Percentiles rank a stretch among this genome's conserved stretches.
These are phyloP conservation scores for Standfussiana lucernea DNA, from an alignment of 2,888 invertebrate species.

Conservation along the genomic window DNA sequence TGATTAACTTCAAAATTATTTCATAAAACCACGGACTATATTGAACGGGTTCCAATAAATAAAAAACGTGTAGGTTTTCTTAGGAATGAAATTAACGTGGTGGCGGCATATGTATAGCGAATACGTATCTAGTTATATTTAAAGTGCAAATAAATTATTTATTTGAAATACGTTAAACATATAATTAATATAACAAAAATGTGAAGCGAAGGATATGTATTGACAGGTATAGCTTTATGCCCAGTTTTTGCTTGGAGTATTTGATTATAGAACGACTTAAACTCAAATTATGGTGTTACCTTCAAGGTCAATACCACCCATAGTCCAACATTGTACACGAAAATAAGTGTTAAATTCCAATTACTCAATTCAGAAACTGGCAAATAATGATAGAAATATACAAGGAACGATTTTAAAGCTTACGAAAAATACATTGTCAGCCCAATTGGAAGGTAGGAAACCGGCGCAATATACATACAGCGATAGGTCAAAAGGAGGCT, in stretches of 20 bases:
- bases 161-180: slow-evolving; percentile 17
- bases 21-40: neutral
- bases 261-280: neutral
- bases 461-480: slow-evolving; percentile 13
- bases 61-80: slow-evolving; percentile 1
- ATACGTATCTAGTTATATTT: slow-evolving; percentile 56
- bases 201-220: slow-evolving; percentile 32
- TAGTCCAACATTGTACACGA: neutral
- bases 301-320: neutral
- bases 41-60: neutral
- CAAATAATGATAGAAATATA: slow-evolving; percentile 12
- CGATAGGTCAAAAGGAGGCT: neutral
- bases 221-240: neutral
- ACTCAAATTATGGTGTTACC: neutral
- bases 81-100: slow-evolving; percentile 26
- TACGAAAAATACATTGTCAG: slow-evolving; percentile 1
- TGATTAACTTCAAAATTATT: neutral
- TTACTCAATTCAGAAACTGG: neutral
- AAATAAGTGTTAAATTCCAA: neutral
- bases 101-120: slow-evolving; percentile 62
- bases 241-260: slow-evolving; percentile 1
- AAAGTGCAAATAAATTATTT: slow-evolving; percentile 34
- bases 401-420: slow-evolving; percentile 31
- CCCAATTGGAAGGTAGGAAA: slow-evolving; percentile 6
- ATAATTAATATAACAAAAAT: slow-evolving; percentile 21